Evolutionary conservation across 1,140 invertebrate genomes (phyloP).

Genomic region (Drosophila biarmipes): DNA sequence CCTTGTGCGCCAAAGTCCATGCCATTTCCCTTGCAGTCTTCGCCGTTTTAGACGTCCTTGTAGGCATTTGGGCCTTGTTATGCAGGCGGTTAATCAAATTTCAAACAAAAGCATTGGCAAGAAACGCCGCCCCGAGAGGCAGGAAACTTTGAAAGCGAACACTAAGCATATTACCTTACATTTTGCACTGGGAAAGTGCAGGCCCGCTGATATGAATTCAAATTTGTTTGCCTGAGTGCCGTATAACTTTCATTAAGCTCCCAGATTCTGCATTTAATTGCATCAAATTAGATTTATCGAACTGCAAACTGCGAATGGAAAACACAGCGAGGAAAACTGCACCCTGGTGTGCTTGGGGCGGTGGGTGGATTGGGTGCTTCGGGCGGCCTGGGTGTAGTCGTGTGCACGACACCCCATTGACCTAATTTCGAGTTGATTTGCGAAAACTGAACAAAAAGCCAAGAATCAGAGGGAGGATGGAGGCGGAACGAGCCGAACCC

Average conservation of each 20-base stretch:
- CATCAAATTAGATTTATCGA: conserved; percentile 67
- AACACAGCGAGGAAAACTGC: conserved; percentile 27
- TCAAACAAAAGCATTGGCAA: not conserved
- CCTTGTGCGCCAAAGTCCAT: not conserved
- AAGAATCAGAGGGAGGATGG: conserved; percentile 29
- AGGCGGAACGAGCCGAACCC: conserved; percentile 10
- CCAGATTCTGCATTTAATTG: conserved; percentile 40
- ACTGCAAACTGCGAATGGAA: conserved; percentile 59
- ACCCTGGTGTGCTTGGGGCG: conserved; percentile 16
- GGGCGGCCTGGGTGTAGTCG: conserved; percentile 13
- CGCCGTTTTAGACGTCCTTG: not conserved
- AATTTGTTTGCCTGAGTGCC: conserved; percentile 17
- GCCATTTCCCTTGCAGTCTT: not conserved
- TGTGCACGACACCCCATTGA: conserved; percentile 74
- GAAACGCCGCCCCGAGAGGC: not conserved
- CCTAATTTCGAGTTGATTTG: conserved; percentile 80
- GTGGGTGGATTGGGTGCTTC: conserved; percentile 4
- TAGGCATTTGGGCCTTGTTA: not conserved
- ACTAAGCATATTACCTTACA: conserved; percentile 7
- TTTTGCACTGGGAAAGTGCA: conserved; percentile 4
- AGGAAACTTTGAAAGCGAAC: not conserved
- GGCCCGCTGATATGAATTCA: conserved; percentile 13
- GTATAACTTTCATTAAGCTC: conserved; percentile 32
- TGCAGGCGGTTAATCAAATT: not conserved
- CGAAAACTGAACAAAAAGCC: conserved; percentile 64